These are phyloP conservation scores for Oreotrochilus melanogaster DNA, from an alignment of 2,113 vertebrate species.

Conservation along the genomic window DNA sequence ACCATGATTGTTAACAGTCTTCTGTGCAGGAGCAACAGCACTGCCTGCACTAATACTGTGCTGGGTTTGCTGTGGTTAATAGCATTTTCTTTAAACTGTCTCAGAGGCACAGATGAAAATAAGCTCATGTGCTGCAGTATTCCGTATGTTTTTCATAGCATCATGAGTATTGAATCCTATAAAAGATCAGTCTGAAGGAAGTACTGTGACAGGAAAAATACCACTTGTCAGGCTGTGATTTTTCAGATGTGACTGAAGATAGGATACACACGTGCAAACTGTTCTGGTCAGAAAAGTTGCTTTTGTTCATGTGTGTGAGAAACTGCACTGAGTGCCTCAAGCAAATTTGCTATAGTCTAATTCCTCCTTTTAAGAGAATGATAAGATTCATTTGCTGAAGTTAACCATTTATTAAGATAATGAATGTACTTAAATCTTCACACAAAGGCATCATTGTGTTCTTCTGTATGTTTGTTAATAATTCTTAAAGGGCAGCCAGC, in stretches of 20 bases:
- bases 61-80: not conserved
- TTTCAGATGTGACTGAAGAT: not conserved
- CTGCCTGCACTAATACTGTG: not conserved
- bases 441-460: slow-evolving; percentile 57
- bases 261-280: accelerated
- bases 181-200: not conserved
- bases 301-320: not conserved
- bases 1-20: not conserved
- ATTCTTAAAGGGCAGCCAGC: not conserved
- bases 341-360: not conserved
- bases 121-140: not conserved
- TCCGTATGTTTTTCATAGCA: not conserved
- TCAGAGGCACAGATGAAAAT: not conserved
- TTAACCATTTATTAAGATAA: slow-evolving; percentile 67
- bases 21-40: not conserved
- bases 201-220: not conserved
- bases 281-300: not conserved
- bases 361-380: slow-evolving; percentile 18
- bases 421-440: slow-evolving; percentile 47
- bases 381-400: slow-evolving; percentile 40
- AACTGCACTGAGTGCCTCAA: not conserved
- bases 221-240: not conserved
- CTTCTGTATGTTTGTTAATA: slow-evolving; percentile 43
- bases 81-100: not conserved
- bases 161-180: not conserved